A percentile compares a stretch with the other conserved stretches of the same genome.
phyloP scores from a whole-genome alignment of 2,888 invertebrate genomes.

The Dioctria linearis region DNA sequence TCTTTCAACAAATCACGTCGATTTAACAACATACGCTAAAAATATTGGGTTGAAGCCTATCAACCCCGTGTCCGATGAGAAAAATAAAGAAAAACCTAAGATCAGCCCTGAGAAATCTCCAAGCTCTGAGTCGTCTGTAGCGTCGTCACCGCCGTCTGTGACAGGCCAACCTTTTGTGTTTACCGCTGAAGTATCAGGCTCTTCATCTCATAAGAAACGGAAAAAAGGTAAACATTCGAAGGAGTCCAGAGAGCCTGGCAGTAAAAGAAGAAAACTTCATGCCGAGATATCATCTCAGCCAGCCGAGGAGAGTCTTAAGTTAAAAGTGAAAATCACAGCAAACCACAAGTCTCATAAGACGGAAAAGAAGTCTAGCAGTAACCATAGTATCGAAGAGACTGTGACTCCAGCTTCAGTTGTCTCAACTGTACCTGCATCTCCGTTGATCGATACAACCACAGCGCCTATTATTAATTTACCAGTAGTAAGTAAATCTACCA shows the following conservation, averaged over 20 bases:
- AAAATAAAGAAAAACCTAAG: constrained; percentile 58
- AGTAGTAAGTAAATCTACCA: not conserved
- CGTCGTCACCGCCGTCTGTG: constrained; percentile 63
- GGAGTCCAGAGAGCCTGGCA: constrained; percentile 68
- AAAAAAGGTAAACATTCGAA: constrained; percentile 75
- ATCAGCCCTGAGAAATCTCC: constrained; percentile 65
- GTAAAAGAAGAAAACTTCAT: constrained; percentile 74
- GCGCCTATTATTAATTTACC: constrained; percentile 3
- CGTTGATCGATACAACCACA: constrained; percentile 2
- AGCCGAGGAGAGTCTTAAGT: constrained; percentile 72
- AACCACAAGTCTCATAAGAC: constrained; percentile 65
- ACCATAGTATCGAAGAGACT: constrained; percentile 60
- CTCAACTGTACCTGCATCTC: not conserved
- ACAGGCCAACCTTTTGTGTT: constrained; percentile 59
- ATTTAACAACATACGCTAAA: constrained; percentile 69
- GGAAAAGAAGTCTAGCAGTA: constrained; percentile 59
- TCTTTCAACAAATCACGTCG: constrained; percentile 62
- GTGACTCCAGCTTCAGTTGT: constrained; percentile 49
- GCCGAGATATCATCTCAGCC: constrained; percentile 72
- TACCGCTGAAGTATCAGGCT: constrained; percentile 54
- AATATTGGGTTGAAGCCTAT: constrained; percentile 70
- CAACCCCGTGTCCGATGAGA: constrained; percentile 59
- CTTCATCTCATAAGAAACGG: constrained; percentile 72
- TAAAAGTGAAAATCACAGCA: constrained; percentile 73
- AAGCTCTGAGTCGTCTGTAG: constrained; percentile 63